Conservation (phyloP, 2,113 vertebrate species). For the Formicarius rufipectus region DNA sequence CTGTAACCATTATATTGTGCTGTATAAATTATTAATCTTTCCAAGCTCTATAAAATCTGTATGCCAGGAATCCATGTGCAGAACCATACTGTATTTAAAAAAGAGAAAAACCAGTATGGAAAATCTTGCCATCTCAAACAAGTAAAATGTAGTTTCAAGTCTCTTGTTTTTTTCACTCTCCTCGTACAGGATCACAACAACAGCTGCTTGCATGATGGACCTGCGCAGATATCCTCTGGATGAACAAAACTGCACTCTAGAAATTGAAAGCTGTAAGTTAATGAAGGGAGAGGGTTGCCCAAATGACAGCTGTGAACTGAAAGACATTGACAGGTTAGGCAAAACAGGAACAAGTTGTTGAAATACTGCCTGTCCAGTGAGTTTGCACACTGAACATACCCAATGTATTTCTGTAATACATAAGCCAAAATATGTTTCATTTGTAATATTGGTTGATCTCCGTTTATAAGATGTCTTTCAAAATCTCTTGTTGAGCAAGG, state of each 20-base stretch:
- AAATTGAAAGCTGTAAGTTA: constrained; percentile 95
- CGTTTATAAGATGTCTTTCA: neutral
- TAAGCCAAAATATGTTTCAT: neutral
- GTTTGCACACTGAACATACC: neutral
- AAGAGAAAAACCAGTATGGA: neutral
- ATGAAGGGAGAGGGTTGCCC: constrained; percentile 19
- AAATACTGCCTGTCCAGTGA: neutral
- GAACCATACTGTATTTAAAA: neutral
- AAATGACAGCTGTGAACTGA: neutral
- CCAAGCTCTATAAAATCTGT: neutral
- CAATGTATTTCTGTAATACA: neutral
- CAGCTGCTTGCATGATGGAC: constrained; percentile 97
- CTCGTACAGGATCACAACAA: constrained; percentile 87
- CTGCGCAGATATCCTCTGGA: constrained; percentile 91
- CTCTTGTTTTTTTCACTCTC: neutral
- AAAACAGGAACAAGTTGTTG: neutral
- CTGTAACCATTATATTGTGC: neutral
- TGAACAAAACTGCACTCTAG: constrained; percentile 93
- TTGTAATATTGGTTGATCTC: neutral
- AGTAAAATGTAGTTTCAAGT: neutral
- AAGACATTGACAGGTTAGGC: neutral
- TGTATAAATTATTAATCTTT: neutral
- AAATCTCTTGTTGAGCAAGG: neutral
- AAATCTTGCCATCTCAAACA: neutral
- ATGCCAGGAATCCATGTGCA: neutral